Evolutionary conservation across 1,140 invertebrate genomes (phyloP).

Genomic region (Platyura marginata): DNA sequence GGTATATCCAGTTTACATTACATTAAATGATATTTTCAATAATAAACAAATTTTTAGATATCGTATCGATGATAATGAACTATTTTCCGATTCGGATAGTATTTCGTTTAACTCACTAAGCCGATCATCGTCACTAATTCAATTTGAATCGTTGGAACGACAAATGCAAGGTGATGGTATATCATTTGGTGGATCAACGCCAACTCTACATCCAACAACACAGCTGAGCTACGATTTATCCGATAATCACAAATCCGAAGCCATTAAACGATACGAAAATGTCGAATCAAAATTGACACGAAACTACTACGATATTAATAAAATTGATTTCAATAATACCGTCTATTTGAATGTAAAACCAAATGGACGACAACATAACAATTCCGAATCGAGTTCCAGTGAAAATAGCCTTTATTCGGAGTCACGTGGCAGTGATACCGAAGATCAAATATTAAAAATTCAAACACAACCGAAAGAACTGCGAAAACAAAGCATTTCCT

Average conservation of each 20-base stretch:
- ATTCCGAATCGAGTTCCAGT: neutral
- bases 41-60: constrained; percentile 8
- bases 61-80: constrained; percentile 23
- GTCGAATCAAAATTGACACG: constrained; percentile 18
- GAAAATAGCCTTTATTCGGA: too few species aligned
- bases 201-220: constrained; percentile 15
- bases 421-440: neutral
- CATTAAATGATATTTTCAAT: neutral
- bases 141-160: constrained; percentile 50
- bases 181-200: constrained; percentile 1
- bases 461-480: neutral
- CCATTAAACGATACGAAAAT: constrained; percentile 16
- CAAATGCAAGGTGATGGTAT: constrained; percentile 10
- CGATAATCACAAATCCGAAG: neutral
- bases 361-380: neutral
- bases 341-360: neutral
- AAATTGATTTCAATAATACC: constrained; percentile 12
- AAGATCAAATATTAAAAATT: neutral
- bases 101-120: constrained; percentile 33
- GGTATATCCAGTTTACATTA: neutral
- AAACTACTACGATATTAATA: constrained; percentile 20
- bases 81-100: constrained; percentile 28
- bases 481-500: neutral
- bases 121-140: constrained; percentile 54
- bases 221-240: constrained; percentile 4